Evolutionary conservation across 2,797 vertebrate genomes (phyloP).

Genomic region (Kryptopterus vitreolus): DNA sequence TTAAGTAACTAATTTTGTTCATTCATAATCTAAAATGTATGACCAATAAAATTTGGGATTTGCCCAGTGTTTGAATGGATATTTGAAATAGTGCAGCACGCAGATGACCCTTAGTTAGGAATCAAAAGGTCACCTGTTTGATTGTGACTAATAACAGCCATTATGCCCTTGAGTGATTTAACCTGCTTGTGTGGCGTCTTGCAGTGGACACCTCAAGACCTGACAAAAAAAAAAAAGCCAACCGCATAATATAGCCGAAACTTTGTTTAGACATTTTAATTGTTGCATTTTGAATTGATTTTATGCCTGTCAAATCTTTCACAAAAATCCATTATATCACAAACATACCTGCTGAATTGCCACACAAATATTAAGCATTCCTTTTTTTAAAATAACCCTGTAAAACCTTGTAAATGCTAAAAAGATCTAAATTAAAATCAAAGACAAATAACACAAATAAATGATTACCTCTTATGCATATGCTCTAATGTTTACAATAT

Average conservation of each 20-base stretch:
- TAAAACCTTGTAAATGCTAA: background rate
- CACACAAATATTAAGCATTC: too few relatives aligned
- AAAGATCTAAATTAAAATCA: background rate
- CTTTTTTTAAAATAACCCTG: too few relatives aligned
- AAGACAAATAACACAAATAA: background rate
- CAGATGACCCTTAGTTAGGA: constrained; percentile 7
- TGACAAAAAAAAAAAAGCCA: background rate
- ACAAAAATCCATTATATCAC: too few relatives aligned
- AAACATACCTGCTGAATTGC: too few relatives aligned
- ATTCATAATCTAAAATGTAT: background rate
- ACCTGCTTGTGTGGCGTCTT: constrained; percentile 15
- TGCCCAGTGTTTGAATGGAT: background rate
- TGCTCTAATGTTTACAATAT: background rate
- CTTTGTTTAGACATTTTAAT: background rate
- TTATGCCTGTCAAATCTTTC: too few relatives aligned
- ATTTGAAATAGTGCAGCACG: constrained; percentile 16
- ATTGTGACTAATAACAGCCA: constrained; percentile 46
- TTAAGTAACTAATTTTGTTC: background rate
- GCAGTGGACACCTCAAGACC: background rate
- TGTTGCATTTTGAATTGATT: background rate
- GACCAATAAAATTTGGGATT: background rate
- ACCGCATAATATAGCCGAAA: background rate
- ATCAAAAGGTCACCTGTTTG: constrained; percentile 39
- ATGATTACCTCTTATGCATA: background rate
- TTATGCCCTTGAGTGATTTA: constrained; percentile 47